phyloP scores from a whole-genome alignment of 2,113 vertebrate species.

The Leucopsar rothschildi region DNA sequence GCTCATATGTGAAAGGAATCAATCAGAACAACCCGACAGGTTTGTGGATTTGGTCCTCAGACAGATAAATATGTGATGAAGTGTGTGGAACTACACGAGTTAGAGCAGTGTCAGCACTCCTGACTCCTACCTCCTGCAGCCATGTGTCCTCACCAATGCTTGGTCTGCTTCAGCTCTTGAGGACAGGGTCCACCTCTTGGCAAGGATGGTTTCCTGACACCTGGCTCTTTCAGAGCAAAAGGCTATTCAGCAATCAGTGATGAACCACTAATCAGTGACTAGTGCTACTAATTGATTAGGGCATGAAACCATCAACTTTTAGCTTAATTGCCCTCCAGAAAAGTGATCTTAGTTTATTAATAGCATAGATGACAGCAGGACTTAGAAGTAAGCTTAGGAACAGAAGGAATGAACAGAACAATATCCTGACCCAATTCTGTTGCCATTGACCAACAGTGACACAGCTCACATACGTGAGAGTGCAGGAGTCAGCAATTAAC shows the following conservation, averaged over 20 bases:
- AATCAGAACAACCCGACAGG: not conserved
- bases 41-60: not conserved
- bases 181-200: not conserved
- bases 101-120: not conserved
- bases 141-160: not conserved
- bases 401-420: not conserved
- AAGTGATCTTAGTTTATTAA: not conserved
- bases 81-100: not conserved
- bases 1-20: not conserved
- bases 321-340: not conserved
- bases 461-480: accelerated
- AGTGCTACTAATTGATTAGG: not conserved
- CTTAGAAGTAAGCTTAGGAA: not conserved
- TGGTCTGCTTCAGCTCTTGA: not conserved
- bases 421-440: not conserved
- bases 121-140: not conserved
- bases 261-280: not conserved
- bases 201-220: not conserved
- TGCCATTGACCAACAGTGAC: not conserved
- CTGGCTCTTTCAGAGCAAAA: not conserved
- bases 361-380: not conserved
- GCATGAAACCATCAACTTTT: not conserved
- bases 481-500: not conserved
- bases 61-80: not conserved
- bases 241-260: not conserved